Base-by-base conservation (phyloP, 2,888 invertebrate genomes). In the Elegia similella region DNA sequence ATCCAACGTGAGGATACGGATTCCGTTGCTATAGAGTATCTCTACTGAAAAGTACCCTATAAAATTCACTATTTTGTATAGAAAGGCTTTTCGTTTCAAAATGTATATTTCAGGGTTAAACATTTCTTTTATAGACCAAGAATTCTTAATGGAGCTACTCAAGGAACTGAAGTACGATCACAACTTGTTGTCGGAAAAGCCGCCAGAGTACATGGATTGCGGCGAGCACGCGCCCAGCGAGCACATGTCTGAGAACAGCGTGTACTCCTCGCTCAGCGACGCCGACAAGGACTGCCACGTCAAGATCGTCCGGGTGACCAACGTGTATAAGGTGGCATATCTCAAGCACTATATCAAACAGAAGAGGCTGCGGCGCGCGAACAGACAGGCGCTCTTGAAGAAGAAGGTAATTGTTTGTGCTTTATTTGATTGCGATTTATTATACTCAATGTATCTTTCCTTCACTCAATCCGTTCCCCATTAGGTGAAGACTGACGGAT, bases 221-320 rank as follows among this genome's bases (percentile, higher is more conserved):
- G 71, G 72, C 8, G 80, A 82, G 57, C 66, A 62, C 13, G 65
- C 63, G 10, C 72, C 64, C 29, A 64, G 64, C 15, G 79, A 80
- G 5, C 59, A 66, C 0, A 62, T 60, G 1, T 52, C 73, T 0
- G 83, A 80, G 16, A 68, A 74, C 64, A 84, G 80, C 69, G 68
- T 81, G 1, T 83, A 84, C 67, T 81, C 84, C 0, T 76, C 85
- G 1, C 59, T 77, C 5, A 80, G 78, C 64, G 84, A 83, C 44
- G 62, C 63, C 12, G 82, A 83, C 34, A 75, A 79, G 52, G 84
- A 87, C 52, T 86, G 82, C 64, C 79, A 76, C 42, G 80, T 89
- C 55, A 88, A 87, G 68, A 84, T 91, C 55, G 80, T 89, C 52
- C 84, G 84, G 76, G 86, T 90, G 44, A 89, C 88, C 56, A 90